phyloP scores from a whole-genome alignment of 2,888 invertebrate genomes.

The Helleia helle region DNA sequence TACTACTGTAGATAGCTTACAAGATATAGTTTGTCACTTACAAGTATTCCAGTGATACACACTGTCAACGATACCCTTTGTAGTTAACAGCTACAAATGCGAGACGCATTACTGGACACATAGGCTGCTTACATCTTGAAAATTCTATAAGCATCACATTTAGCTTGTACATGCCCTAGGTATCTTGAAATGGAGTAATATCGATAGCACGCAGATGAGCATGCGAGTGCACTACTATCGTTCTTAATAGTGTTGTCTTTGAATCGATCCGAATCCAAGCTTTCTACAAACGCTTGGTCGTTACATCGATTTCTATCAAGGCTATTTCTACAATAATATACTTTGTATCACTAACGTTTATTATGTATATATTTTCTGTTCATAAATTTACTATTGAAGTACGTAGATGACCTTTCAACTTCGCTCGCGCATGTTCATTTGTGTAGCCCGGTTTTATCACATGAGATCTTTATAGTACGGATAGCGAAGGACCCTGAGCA shows the following conservation, averaged over 20 bases:
- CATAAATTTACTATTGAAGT: constrained; percentile 14
- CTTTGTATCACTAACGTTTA: not conserved
- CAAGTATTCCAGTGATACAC: constrained; percentile 7
- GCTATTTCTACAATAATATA: not conserved
- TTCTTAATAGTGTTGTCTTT: constrained; percentile 2
- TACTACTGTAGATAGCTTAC: constrained; percentile 29
- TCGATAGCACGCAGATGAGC: constrained; percentile 53
- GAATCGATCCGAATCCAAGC: not conserved
- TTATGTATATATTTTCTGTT: constrained; percentile 1
- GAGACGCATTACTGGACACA: not conserved
- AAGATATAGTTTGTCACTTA: constrained; percentile 19
- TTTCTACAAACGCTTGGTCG: not conserved
- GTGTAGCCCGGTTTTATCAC: constrained; percentile 43
- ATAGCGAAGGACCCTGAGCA: constrained; percentile 41
- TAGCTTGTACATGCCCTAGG: not conserved
- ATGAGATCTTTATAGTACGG: constrained; percentile 34
- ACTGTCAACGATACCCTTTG: not conserved
- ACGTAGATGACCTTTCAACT: constrained; percentile 13
- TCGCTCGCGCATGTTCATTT: constrained; percentile 62
- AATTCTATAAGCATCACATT: not conserved
- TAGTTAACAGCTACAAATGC: not conserved
- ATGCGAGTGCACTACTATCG: constrained; percentile 46
- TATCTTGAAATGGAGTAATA: no score
- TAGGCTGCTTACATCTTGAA: not conserved
- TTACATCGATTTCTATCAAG: not conserved